Percentiles rank a stretch among this genome's conserved stretches.
phyloP scores from a whole-genome alignment of 2,797 vertebrate species.

The Scolopax rusticola region DNA sequence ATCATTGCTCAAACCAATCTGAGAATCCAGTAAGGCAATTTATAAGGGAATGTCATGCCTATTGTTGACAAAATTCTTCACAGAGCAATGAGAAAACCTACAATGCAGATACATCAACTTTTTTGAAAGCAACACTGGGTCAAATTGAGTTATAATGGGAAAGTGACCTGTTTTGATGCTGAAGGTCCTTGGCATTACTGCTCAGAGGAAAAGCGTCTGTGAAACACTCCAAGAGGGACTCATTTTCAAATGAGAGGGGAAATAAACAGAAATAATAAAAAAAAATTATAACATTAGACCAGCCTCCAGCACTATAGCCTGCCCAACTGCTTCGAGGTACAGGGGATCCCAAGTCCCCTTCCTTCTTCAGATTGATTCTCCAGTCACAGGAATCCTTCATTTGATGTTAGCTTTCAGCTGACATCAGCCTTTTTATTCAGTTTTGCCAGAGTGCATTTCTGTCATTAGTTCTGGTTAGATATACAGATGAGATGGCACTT shows the following conservation, averaged over 20 bases:
- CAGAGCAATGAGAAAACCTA: neutral
- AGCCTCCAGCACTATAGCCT: accelerated
- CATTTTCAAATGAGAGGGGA: neutral
- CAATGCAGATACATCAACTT: neutral
- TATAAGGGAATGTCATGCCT: neutral
- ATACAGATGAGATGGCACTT: neutral
- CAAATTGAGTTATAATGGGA: neutral
- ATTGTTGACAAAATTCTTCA: neutral
- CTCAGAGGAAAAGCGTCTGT: neutral
- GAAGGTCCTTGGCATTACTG: neutral
- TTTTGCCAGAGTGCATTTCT: neutral
- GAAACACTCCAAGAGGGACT: neutral
- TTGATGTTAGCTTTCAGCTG: neutral
- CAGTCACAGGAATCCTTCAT: neutral
- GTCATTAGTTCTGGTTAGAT: neutral
- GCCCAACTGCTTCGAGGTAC: neutral
- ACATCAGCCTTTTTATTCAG: neutral
- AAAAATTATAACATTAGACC: accelerated
- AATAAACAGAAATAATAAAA: neutral
- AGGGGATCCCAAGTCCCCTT: neutral
- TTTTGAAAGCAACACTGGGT: neutral
- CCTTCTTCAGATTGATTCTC: neutral
- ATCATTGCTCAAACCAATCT: neutral
- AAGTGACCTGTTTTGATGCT: neutral
- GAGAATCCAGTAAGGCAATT: neutral